Percentiles rank a stretch among this genome's conserved stretches.
Conservation (phyloP, 2,797 vertebrate genomes). For the Geotrypetes seraphini region DNA sequence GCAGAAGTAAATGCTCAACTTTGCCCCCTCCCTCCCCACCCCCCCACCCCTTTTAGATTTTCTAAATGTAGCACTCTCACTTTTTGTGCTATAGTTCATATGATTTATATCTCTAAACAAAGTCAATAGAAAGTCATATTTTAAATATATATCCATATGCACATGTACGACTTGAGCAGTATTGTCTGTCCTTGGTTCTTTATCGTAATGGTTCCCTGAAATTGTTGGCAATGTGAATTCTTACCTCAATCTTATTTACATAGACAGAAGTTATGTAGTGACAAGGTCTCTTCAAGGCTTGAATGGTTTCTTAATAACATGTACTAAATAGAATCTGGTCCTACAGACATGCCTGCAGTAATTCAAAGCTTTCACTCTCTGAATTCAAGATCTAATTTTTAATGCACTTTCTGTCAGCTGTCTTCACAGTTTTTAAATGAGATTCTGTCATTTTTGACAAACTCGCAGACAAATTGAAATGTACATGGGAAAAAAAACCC, state of each 20-base stretch:
- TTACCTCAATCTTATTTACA: constrained; percentile 58
- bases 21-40: too few relatives aligned
- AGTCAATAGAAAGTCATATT: constrained; percentile 45
- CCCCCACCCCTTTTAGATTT: too few relatives aligned
- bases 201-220: constrained; percentile 37
- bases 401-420: constrained; percentile 59
- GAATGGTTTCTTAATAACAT: constrained; percentile 60
- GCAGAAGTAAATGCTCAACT: too few relatives aligned
- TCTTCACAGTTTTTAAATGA: constrained; percentile 59
- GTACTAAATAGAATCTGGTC: constrained; percentile 58
- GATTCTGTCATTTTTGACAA: constrained; percentile 57
- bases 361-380: constrained; percentile 61
- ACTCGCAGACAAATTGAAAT: constrained; percentile 49
- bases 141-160: constrained; percentile 32
- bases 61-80: too few relatives aligned
- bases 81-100: too few relatives aligned
- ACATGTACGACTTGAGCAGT: constrained; percentile 31
- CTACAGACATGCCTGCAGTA: constrained; percentile 48
- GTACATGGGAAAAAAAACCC: constrained; percentile 45
- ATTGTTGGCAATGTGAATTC: constrained; percentile 39
- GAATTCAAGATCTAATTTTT: constrained; percentile 64
- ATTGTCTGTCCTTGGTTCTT: constrained; percentile 38
- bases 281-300: constrained; percentile 63
- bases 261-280: constrained; percentile 59
- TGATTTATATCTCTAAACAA: constrained; percentile 29